Conservation (phyloP, 2,113 vertebrate genomes). For the Lichenostomus cassidix region DNA sequence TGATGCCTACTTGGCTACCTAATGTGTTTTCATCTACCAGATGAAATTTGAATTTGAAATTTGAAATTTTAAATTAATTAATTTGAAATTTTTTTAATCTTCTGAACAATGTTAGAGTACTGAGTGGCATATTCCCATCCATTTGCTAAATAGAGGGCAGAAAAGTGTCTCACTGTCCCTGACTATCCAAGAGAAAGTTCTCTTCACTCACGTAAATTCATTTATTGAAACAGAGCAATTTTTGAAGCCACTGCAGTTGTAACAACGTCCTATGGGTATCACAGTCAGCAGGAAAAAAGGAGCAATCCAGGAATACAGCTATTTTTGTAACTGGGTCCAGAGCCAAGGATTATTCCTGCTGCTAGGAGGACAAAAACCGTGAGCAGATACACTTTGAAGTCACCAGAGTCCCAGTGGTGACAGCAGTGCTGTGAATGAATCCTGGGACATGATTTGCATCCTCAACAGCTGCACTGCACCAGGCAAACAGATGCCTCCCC, state of each 20-base stretch:
- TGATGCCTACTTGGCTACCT: background rate
- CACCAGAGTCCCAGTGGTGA: background rate
- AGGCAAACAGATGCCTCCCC: slow-evolving; percentile 2
- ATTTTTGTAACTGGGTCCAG: background rate
- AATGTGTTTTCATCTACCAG: background rate
- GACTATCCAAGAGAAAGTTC: background rate
- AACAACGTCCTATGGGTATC: background rate
- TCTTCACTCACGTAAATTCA: background rate
- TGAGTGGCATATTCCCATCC: background rate
- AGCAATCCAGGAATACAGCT: background rate
- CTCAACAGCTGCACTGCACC: background rate
- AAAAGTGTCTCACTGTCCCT: background rate
- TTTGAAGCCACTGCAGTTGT: background rate
- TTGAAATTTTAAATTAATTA: too few relatives aligned
- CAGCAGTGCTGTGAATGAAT: background rate
- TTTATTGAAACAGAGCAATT: background rate
- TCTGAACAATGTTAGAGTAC: background rate
- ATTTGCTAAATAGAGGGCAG: background rate
- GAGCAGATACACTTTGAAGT: background rate
- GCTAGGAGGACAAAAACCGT: background rate
- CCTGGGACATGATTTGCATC: background rate
- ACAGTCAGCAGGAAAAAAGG: background rate
- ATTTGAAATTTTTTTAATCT: background rate
- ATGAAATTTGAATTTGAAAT: too few relatives aligned
- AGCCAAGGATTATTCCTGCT: background rate